Evolutionary conservation across 1,140 invertebrate genomes (phyloP).

Genomic region (Cepaea nemoralis): DNA sequence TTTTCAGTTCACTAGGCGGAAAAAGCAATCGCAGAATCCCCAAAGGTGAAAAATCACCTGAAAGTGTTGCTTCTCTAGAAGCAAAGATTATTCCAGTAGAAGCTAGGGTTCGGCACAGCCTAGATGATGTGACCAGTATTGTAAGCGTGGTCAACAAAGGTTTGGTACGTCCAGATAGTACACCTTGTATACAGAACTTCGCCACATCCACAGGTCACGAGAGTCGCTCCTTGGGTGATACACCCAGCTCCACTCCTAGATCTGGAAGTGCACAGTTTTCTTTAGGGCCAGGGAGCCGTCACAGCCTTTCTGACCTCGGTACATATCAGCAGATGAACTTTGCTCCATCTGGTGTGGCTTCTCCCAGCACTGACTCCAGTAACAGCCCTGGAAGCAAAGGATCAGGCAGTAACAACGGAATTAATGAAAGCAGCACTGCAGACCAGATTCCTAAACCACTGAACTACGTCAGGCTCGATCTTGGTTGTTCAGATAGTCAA

Average conservation of each 20-base stretch:
- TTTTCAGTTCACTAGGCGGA: background rate
- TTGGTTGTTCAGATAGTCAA: constrained; percentile 1
- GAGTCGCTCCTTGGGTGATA: background rate
- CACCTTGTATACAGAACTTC: constrained; percentile 33
- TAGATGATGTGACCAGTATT: constrained; percentile 26
- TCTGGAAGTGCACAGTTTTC: background rate
- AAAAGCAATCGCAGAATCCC: background rate
- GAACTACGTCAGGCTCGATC: constrained; percentile 28
- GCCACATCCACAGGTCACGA: background rate
- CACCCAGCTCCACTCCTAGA: background rate
- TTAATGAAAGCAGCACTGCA: background rate
- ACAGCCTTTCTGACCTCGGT: constrained; percentile 35
- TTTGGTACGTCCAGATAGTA: constrained; percentile 23
- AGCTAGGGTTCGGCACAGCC: constrained; percentile 28
- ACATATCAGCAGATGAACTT: constrained; percentile 28
- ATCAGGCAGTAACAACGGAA: background rate
- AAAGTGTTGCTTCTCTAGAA: background rate
- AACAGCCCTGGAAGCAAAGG: background rate
- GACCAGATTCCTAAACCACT: constrained; percentile 8
- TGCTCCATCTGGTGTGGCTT: background rate
- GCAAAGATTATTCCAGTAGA: constrained; percentile 31
- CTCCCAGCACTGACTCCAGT: background rate
- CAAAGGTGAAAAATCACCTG: constrained; percentile 2
- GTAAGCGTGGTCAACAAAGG: background rate
- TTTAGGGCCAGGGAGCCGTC: background rate